Percentiles rank a stretch among this genome's conserved stretches.
These are phyloP conservation scores for Blera fallax DNA, from an alignment of 2,888 invertebrate genomes.

Conservation along the genomic window DNA sequence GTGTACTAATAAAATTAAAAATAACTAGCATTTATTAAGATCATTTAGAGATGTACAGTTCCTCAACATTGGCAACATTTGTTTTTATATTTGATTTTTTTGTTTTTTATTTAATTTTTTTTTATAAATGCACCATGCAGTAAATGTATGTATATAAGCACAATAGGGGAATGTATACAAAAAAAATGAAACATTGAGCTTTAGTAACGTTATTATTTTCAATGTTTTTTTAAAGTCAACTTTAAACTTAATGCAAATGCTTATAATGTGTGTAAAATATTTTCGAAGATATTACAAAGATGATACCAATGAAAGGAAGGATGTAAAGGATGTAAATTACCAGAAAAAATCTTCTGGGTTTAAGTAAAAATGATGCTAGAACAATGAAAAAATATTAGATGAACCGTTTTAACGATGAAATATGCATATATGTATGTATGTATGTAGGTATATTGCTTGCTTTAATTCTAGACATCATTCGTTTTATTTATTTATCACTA, in stretches of 20 bases:
- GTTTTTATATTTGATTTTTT: too few relatives aligned
- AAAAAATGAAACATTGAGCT: neutral
- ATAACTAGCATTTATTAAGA: neutral
- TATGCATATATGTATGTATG: too few relatives aligned
- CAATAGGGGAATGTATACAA: neutral
- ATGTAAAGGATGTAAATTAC: neutral
- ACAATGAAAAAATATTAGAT: neutral
- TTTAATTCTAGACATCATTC: neutral
- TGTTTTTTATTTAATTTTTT: too few relatives aligned
- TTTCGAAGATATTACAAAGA: neutral
- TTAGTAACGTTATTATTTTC: too few relatives aligned
- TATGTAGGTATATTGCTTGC: too few relatives aligned
- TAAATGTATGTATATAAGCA: neutral
- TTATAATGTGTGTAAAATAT: too few relatives aligned
- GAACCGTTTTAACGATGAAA: neutral
- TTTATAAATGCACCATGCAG: too few relatives aligned
- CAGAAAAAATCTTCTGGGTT: neutral
- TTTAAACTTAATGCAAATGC: neutral
- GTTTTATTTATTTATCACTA: neutral
- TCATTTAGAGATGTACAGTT: neutral
- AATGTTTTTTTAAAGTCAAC: too few relatives aligned
- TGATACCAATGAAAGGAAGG: neutral
- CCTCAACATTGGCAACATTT: too few relatives aligned
- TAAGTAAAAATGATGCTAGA: neutral
- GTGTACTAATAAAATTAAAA: neutral